A percentile compares a stretch with the other conserved stretches of the same genome.
These are phyloP conservation scores for Homalodisca vitripennis DNA, from an alignment of 1,140 invertebrate genomes.

Conservation along the genomic window DNA sequence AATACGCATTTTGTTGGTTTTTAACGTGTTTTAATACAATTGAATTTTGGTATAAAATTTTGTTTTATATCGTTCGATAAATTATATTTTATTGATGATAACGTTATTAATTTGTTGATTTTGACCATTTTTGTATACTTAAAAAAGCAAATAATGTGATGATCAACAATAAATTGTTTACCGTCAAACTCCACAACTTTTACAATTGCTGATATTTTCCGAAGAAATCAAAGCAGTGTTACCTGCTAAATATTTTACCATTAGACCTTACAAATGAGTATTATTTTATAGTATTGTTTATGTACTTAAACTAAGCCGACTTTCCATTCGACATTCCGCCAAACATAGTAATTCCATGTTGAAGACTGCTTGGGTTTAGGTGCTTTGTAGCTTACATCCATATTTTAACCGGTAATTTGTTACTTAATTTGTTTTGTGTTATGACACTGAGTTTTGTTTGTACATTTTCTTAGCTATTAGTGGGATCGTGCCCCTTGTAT, in stretches of 20 bases:
- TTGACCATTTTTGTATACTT: too few relatives aligned
- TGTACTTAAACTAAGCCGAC: constrained; percentile 22
- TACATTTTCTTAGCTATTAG: constrained; percentile 22
- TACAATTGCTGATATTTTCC: neutral
- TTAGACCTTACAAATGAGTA: neutral
- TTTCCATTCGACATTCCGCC: constrained; percentile 14
- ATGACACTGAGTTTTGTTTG: constrained; percentile 22
- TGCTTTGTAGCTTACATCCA: neutral
- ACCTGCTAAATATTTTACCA: too few relatives aligned
- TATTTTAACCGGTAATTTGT: neutral
- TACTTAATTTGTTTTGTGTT: constrained; percentile 25
- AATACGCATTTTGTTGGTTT: neutral
- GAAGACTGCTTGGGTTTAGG: constrained; percentile 31
- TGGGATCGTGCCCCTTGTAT: constrained; percentile 4
- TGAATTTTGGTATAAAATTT: neutral
- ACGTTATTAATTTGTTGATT: too few relatives aligned
- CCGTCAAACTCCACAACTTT: neutral
- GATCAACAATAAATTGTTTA: neutral
- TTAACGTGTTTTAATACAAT: neutral
- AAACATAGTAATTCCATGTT: constrained; percentile 22
- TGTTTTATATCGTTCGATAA: neutral
- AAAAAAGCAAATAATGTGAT: neutral
- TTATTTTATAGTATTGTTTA: neutral
- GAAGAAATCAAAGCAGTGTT: too few relatives aligned
- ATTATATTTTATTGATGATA: too few relatives aligned